Evolutionary conservation across 2,113 vertebrate genomes (phyloP).

Genomic region (Lophochroa leadbeateri): DNA sequence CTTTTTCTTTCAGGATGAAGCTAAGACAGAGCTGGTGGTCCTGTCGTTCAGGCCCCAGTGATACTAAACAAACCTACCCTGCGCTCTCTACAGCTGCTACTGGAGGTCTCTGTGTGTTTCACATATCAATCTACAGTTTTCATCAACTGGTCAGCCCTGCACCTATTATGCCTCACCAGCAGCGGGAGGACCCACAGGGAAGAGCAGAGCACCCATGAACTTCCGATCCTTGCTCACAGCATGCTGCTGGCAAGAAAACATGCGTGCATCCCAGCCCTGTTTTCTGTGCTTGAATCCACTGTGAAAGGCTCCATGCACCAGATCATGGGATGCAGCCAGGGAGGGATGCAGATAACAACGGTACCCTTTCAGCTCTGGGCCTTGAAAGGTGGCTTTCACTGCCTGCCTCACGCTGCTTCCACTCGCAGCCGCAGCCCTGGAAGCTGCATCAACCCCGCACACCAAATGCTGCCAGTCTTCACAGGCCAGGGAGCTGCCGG

Average conservation of each 20-base stretch:
- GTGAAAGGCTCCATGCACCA: not conserved
- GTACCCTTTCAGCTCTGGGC: not conserved
- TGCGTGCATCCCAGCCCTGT: accelerated
- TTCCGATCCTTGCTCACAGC: not conserved
- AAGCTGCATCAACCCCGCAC: accelerated
- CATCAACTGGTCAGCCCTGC: not conserved
- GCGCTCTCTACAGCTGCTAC: not conserved
- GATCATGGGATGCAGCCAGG: not conserved
- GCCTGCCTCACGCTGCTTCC: accelerated
- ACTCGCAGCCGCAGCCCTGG: accelerated
- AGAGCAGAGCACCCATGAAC: not conserved
- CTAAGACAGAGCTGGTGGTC: not conserved
- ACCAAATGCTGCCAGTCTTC: accelerated
- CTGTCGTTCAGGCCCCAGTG: not conserved
- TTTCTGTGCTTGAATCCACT: not conserved
- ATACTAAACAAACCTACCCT: not conserved
- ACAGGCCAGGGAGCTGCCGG: not conserved
- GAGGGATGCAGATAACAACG: not conserved
- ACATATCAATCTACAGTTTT: not conserved
- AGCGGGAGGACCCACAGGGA: accelerated
- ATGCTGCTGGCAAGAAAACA: accelerated
- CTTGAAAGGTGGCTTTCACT: constrained; percentile 25
- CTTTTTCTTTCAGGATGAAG: not conserved
- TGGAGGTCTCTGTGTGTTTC: not conserved
- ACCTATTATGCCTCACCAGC: accelerated